Conservation (phyloP, 2,113 vertebrate species). For the Toxotes jaculatrix region DNA sequence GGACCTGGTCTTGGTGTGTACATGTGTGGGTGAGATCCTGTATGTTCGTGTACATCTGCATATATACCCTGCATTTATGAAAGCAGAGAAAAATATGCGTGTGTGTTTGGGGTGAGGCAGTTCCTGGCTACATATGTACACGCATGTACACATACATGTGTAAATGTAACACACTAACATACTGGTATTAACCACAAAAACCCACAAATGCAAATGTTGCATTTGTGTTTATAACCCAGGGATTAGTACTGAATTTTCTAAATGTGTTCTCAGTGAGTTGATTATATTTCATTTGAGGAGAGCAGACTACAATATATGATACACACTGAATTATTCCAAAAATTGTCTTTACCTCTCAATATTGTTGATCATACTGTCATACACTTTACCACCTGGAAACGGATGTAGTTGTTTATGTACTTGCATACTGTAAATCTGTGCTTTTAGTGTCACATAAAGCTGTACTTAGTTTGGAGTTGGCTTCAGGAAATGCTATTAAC, state of each 20-base stretch:
- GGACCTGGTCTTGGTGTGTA: neutral
- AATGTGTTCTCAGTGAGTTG: neutral
- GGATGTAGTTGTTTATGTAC: conserved; percentile 7
- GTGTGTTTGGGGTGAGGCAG: neutral
- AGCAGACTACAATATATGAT: neutral
- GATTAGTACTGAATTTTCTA: conserved; percentile 1
- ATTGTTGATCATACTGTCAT: neutral
- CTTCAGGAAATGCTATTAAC: conserved; percentile 38
- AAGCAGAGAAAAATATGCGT: neutral
- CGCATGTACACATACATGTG: neutral
- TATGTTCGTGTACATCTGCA: neutral
- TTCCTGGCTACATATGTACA: neutral
- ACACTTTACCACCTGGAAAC: neutral
- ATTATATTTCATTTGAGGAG: neutral
- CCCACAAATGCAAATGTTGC: neutral
- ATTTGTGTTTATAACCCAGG: neutral
- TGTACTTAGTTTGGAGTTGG: conserved; percentile 23
- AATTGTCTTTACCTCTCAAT: neutral
- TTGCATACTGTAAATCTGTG: conserved; percentile 27
- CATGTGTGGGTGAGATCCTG: conserved; percentile 3
- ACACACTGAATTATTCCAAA: neutral
- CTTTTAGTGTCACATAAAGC: conserved; percentile 28
- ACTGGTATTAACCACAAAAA: neutral
- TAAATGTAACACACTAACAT: neutral
- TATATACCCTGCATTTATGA: neutral